Evolutionary conservation across 2,113 vertebrate genomes (phyloP).

Genomic region (Bubo bubo): DNA sequence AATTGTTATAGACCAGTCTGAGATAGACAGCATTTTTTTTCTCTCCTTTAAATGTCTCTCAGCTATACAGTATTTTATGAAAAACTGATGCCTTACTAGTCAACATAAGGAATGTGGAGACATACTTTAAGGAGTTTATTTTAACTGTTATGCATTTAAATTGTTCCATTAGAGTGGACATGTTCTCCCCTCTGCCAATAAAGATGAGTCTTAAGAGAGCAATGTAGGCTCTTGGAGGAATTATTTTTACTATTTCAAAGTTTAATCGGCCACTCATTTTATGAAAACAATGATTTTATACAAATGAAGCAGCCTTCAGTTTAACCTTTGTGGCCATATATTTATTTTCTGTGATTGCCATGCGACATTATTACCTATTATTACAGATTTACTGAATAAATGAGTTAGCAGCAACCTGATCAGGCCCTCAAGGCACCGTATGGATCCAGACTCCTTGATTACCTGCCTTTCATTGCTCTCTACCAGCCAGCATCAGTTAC

Average conservation of each 20-base stretch:
- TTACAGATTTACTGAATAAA: neutral
- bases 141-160: constrained; percentile 80
- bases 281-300: constrained; percentile 60
- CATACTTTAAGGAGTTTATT: constrained; percentile 61
- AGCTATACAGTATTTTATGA: constrained; percentile 61
- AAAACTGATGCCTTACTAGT: constrained; percentile 67
- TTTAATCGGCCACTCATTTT: neutral
- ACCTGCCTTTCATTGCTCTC: neutral
- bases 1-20: neutral
- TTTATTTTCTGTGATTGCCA: neutral
- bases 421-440: neutral
- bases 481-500: neutral
- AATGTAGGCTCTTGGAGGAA: neutral
- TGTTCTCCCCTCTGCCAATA: constrained; percentile 41
- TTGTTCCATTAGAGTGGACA: constrained; percentile 72
- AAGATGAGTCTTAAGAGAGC: constrained; percentile 46
- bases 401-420: neutral
- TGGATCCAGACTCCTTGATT: neutral
- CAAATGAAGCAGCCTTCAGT: constrained; percentile 10
- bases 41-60: constrained; percentile 49
- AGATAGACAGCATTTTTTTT: neutral
- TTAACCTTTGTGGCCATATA: neutral
- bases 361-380: neutral
- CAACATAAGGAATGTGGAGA: constrained; percentile 66
- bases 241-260: constrained; percentile 37